Evolutionary conservation across 1,140 invertebrate species (phyloP).

Genomic region (Drosophila albomicans): DNA sequence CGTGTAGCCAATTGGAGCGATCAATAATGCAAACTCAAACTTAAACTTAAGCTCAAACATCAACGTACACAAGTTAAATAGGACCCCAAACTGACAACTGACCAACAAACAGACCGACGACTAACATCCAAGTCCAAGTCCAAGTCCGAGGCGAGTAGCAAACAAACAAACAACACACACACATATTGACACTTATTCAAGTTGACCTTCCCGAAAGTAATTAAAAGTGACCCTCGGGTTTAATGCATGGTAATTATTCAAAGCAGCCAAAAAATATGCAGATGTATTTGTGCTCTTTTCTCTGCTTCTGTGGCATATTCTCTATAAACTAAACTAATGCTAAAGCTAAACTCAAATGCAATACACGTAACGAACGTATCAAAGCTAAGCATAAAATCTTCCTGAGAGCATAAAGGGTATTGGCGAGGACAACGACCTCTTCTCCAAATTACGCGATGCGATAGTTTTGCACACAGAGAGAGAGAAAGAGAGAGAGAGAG

Average conservation of each 20-base stretch:
- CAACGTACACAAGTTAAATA: constrained; percentile 4
- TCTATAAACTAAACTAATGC: too few species aligned
- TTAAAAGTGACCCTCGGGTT: constrained; percentile 79
- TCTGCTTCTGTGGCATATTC: background rate
- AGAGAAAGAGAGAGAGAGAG: constrained; percentile 14
- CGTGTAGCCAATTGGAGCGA: constrained; percentile 39
- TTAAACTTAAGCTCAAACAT: constrained; percentile 13
- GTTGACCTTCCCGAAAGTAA: constrained; percentile 84
- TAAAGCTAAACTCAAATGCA: too few species aligned
- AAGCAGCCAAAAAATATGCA: constrained; percentile 24
- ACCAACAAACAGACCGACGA: constrained; percentile 3
- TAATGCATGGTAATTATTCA: constrained; percentile 82
- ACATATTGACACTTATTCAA: constrained; percentile 72
- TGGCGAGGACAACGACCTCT: constrained; percentile 28
- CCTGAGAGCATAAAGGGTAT: background rate
- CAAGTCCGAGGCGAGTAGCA: background rate
- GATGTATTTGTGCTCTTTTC: background rate
- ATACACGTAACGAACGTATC: too few species aligned
- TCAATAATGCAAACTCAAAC: constrained; percentile 57
- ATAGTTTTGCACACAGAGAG: constrained; percentile 45
- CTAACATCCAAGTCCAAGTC: too few species aligned
- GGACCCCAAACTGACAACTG: background rate
- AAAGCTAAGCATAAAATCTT: too few species aligned
- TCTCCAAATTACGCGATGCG: constrained; percentile 55
- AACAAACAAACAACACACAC: background rate